These are phyloP conservation scores for Cynocephalus volans DNA, from an alignment of 2,113 vertebrate species.

Conservation along the genomic window DNA sequence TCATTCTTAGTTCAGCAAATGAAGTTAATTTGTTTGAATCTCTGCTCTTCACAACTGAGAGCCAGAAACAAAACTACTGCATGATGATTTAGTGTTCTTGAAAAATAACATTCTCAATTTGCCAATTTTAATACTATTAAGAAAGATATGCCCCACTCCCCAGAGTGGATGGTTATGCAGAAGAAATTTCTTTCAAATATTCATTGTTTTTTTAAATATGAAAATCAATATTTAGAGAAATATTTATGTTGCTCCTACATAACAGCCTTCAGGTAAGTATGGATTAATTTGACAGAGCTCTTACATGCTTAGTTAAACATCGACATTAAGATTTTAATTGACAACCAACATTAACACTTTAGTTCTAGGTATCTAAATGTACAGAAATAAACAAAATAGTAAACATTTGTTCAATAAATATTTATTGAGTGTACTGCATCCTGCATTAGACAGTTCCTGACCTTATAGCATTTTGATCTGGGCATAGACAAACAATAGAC, in stretches of 20 bases:
- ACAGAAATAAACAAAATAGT: neutral
- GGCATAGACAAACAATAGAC: neutral
- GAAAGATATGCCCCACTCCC: neutral
- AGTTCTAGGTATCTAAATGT: neutral
- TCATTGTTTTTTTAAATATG: neutral
- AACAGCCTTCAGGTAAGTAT: neutral
- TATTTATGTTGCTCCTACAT: neutral
- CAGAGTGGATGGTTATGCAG: neutral
- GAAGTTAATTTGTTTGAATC: neutral
- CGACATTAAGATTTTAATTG: slow-evolving; percentile 28
- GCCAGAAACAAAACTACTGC: neutral
- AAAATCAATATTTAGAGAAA: slow-evolving; percentile 46
- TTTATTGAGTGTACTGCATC: neutral
- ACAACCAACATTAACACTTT: neutral
- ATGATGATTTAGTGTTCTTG: neutral
- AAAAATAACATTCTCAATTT: neutral
- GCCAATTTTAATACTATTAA: neutral
- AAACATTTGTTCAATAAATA: slow-evolving; percentile 7
- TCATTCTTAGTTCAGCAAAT: neutral
- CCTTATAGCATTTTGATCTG: neutral
- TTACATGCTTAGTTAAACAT: neutral
- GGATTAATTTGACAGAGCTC: neutral
- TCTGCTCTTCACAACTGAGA: neutral
- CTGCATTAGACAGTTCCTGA: neutral
- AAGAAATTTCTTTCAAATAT: slow-evolving; percentile 1